Evolutionary conservation across 1,140 invertebrate species (phyloP), one percentile per base, ranked within the genome.

Genomic region (Heliothis virescens): DNA sequence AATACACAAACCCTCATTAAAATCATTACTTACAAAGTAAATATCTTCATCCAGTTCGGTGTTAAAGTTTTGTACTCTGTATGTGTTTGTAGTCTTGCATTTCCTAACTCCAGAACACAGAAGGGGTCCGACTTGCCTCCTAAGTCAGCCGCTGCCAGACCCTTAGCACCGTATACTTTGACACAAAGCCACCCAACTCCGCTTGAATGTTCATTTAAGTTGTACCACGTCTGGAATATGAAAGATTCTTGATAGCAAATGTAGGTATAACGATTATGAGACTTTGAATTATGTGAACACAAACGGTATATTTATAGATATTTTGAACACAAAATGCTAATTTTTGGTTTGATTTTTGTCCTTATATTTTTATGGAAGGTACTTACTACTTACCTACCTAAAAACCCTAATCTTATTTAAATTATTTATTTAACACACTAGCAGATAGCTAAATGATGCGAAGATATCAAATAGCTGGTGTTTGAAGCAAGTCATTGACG

Each of bases 11-110:
- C 12, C 57, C 18, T 59, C 18, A 59, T 59, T 59, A 0, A n/a
- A 21, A 50, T 9, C 41, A n/a, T 63, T 55, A 91, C 97, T 97
- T 95, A 99, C 98, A 99, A 99, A 52, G 98, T 99, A 91, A 99
- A 99, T 83, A 99, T 98, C 95, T 99, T 99, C 94, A 99, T 98
- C 99, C 99, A 99, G 80, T 97, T 98, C 0, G 99, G 99, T 65
- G 97, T 96, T 3, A 99, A 95, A 0, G 99, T 99, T 93, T 99
- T 99, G 92, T 99, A 99, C 92, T 99, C 99, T 0, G 99, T 99
- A 92, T 99, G 99, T 0, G 99, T 99, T 94, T 99, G 99, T 53
- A 99, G 95, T 65, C 99, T 96, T 0, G 98, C 96, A 94, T 99
- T 99, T 3, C 98, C 98, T 65, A 99, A 94, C 93, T 99, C 99